Evolutionary conservation across 2,113 vertebrate genomes (phyloP), one percentile per base, ranked within the genome.

Genomic region (Scomber colias): DNA sequence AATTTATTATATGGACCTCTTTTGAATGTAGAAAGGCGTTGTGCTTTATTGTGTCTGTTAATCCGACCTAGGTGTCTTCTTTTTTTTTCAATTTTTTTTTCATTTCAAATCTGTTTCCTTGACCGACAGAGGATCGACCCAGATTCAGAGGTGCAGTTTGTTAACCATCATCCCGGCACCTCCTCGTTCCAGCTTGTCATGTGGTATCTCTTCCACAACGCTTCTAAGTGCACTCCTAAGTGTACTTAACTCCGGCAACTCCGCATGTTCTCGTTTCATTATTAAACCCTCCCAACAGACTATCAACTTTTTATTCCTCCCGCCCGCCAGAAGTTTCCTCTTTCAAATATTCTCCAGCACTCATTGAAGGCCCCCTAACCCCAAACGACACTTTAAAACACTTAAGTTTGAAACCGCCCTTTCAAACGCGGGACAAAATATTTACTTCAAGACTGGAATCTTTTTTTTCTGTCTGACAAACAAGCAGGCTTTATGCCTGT

Each of bases 211-310:
- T 90, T 87, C 90, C 81, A 83, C 81, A 87, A 89, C 90, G 84
- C 89, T 88, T 86, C 61, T 71, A 82, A 93, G 90, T 88, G 91
- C 88, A 87, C 88, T 90, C 79, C 66, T 71, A 91, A 89, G 91
- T 92, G 91, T 90, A 91, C 89, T 91, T 90, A 89, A 92, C 83
- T 91, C 90, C 46, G 75, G 82, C 78, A 83, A 73, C 75, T 82
- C 86, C 71, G 73, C 87, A 83, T 91, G 88, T 92, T 87, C 89
- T 82, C 14, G 24, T 83, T 92, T 88, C 83, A 93, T 92, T 93
- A 92, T 92, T 93, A 76, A 93, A 92, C 76, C 83, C 65, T 90
- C 89, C 91, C 92, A 81, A 83, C 50, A 83, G 90, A 90, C 88
- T 84, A 84, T 83, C 85, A 88, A 87, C 78, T 91, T 92, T 90